A percentile compares a stretch with the other conserved stretches of the same genome.
phyloP scores from a whole-genome alignment of 2,888 invertebrate species.

The Eristalis tenax region DNA sequence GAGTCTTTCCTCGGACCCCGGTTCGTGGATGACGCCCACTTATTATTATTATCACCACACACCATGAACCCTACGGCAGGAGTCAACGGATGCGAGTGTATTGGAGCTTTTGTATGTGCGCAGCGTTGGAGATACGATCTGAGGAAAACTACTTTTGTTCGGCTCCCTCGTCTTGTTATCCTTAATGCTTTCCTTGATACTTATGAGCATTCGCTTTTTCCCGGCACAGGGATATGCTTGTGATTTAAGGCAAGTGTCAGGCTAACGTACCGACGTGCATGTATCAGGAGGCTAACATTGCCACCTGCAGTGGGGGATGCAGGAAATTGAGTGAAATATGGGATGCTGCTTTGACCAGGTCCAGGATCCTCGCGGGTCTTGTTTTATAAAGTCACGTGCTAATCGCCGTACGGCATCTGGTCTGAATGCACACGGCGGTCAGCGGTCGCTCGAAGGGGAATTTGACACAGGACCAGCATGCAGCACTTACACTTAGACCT shows the following conservation, averaged over 20 bases:
- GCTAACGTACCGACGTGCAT: background rate
- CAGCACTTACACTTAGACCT: too few relatives aligned
- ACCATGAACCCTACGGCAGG: background rate
- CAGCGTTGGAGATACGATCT: background rate
- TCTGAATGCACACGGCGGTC: too few relatives aligned
- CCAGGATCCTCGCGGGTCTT: background rate
- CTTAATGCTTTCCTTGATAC: conserved; percentile 50
- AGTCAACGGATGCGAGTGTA: background rate
- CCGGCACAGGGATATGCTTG: conserved; percentile 26
- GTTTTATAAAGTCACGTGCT: background rate
- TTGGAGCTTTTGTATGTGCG: background rate
- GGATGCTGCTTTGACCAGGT: background rate
- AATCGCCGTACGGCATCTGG: background rate
- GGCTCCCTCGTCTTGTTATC: conserved; percentile 35
- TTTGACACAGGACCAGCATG: too few relatives aligned
- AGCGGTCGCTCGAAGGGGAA: too few relatives aligned
- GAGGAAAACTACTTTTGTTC: conserved; percentile 11
- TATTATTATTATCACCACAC: conserved; percentile 45
- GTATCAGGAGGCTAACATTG: background rate
- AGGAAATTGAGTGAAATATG: conserved; percentile 5
- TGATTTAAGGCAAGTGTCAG: conserved; percentile 41
- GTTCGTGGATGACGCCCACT: conserved; percentile 61
- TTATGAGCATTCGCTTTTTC: conserved; percentile 34
- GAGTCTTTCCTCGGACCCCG: conserved; percentile 34
- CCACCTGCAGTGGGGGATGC: conserved; percentile 24